These are phyloP conservation scores for Antigone vipio DNA, from an alignment of 2,113 vertebrate genomes.

Conservation along the genomic window DNA sequence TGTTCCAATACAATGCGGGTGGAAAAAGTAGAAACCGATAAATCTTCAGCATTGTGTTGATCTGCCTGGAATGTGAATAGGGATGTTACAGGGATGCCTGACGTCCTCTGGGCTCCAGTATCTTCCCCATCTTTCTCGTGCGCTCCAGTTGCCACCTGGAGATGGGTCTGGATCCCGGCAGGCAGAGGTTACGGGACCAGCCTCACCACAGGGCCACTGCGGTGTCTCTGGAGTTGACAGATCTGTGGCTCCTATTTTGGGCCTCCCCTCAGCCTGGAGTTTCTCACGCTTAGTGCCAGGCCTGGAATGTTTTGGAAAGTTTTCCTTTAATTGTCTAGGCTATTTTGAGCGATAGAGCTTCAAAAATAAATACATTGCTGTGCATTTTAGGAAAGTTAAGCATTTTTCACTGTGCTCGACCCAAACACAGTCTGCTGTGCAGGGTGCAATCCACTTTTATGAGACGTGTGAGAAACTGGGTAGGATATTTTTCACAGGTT, in stretches of 20 bases:
- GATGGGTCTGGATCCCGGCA: neutral
- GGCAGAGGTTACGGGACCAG: neutral
- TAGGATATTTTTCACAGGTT: conserved; percentile 4
- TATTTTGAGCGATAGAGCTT: conserved; percentile 29
- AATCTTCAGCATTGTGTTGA: neutral
- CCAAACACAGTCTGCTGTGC: neutral
- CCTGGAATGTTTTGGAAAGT: conserved; percentile 41
- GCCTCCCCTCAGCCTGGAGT: neutral
- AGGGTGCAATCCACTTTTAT: neutral
- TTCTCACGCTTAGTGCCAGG: conserved; percentile 44
- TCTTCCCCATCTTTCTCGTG: neutral
- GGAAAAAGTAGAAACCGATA: neutral
- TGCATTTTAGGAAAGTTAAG: neutral
- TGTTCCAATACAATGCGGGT: neutral
- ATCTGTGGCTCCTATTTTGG: neutral
- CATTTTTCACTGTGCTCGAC: neutral
- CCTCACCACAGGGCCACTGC: neutral
- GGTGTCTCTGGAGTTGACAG: neutral
- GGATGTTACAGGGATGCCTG: neutral
- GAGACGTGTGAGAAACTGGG: neutral
- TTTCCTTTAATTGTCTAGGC: neutral
- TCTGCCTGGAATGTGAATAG: neutral
- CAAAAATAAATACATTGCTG: conserved; percentile 1
- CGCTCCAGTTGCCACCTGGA: neutral
- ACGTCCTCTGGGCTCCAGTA: neutral